These are phyloP conservation scores for Oppia nitens DNA, from an alignment of 1,140 invertebrate genomes.

Conservation along the genomic window DNA sequence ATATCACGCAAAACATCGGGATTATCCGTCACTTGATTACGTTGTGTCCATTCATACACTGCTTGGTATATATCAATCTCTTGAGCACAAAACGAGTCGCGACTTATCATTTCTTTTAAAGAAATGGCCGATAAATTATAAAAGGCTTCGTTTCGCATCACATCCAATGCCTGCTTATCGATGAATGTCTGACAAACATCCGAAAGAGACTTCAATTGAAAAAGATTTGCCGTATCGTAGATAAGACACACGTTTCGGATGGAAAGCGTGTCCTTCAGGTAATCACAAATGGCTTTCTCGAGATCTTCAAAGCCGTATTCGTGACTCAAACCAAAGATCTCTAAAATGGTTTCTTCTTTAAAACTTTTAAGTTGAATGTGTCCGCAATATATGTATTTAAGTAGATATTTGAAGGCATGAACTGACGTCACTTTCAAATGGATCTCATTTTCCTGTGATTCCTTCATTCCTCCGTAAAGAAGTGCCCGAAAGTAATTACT, in stretches of 20 bases:
- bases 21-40: conserved; percentile 46
- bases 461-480: conserved; percentile 75
- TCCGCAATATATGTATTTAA: conserved; percentile 90
- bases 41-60: conserved; percentile 63
- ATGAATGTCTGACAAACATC: conserved; percentile 52
- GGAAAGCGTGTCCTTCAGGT: conserved; percentile 67
- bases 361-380: conserved; percentile 39
- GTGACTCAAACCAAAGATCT: conserved; percentile 73
- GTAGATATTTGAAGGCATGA: conserved; percentile 66
- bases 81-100: conserved; percentile 86
- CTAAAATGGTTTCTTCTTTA: conserved; percentile 63
- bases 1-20: conserved; percentile 20
- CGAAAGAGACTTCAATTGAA: conserved; percentile 42
- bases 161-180: conserved; percentile 65
- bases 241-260: conserved; percentile 80
- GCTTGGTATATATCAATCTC: conserved; percentile 89
- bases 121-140: conserved; percentile 51
- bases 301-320: conserved; percentile 86
- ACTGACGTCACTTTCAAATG: conserved; percentile 66
- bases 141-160: conserved; percentile 69
- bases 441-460: conserved; percentile 64
- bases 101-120: conserved; percentile 52
- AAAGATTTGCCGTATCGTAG: conserved; percentile 70
- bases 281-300: conserved; percentile 77
- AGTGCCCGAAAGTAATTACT: conserved; percentile 85